These are phyloP conservation scores for Pristionchus mayeri DNA, from an alignment of 2,888 invertebrate species.

Conservation along the genomic window DNA sequence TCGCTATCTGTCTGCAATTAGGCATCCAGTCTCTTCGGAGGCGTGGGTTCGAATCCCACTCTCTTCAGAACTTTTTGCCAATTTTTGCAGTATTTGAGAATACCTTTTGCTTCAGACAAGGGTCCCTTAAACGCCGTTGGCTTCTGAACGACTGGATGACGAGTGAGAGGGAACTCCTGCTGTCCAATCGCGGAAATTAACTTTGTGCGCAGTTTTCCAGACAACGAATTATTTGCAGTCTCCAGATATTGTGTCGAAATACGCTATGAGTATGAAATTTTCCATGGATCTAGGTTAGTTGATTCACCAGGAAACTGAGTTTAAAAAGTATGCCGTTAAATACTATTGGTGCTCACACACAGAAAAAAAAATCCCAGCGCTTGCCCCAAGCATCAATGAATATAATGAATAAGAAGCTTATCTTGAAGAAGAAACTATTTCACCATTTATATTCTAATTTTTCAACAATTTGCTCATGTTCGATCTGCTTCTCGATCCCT, in stretches of 20 bases:
- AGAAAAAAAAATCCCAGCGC: background rate
- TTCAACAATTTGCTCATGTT: background rate
- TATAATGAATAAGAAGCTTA: no score
- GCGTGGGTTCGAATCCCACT: conserved; percentile 91
- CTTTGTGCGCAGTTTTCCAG: background rate
- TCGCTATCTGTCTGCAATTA: background rate
- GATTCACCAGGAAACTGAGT: no score
- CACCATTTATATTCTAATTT: no score
- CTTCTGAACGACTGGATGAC: background rate
- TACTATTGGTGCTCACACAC: no score
- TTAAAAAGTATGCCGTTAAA: no score
- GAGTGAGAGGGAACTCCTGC: background rate
- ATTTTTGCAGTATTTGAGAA: background rate
- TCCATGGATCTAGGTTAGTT: no score
- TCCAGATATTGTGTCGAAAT: no score
- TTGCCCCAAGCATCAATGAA: no score
- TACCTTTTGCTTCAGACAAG: background rate
- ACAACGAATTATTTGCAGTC: no score
- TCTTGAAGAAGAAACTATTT: no score
- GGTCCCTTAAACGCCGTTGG: background rate
- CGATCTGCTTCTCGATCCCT: conserved; percentile 5
- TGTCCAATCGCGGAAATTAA: background rate
- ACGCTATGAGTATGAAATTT: no score
- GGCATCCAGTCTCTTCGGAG: conserved; percentile 85
- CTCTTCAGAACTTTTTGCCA: conserved; percentile 61